phyloP scores from a whole-genome alignment of 2,888 invertebrate genomes.

The Tetragnatha montana region DNA sequence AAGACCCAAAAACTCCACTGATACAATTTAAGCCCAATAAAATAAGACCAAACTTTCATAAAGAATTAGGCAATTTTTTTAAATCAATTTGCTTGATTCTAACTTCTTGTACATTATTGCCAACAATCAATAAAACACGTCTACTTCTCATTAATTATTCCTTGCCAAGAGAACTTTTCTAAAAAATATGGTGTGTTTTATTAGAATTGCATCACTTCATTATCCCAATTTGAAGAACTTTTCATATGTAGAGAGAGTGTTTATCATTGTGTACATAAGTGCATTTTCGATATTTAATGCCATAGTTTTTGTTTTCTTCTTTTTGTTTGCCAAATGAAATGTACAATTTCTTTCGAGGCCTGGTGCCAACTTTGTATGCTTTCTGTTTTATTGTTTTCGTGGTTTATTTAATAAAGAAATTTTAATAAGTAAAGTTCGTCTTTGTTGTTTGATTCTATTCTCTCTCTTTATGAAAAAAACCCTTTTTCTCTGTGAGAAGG shows the following conservation, averaged over 20 bases:
- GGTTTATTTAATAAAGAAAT: constrained; percentile 46
- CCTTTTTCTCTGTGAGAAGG: background rate
- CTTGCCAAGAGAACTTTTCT: too few species aligned
- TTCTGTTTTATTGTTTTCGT: constrained; percentile 16
- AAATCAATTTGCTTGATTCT: too few species aligned
- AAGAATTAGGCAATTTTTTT: too few species aligned
- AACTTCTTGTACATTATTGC: too few species aligned
- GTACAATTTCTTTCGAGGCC: constrained; percentile 59
- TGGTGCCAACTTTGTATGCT: constrained; percentile 51
- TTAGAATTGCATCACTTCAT: background rate
- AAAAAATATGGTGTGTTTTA: too few species aligned
- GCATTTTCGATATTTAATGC: constrained; percentile 63
- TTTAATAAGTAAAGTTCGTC: constrained; percentile 8
- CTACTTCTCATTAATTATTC: too few species aligned
- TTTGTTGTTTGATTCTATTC: background rate
- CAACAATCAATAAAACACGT: too few species aligned
- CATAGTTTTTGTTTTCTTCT: constrained; percentile 42
- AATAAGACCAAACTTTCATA: too few species aligned
- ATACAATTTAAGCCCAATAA: too few species aligned
- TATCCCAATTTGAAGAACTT: background rate
- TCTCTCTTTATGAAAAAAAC: background rate
- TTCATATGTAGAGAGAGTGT: background rate
- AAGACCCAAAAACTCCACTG: too few species aligned
- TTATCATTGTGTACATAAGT: constrained; percentile 51
- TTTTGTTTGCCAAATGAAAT: constrained; percentile 54